Evolutionary conservation across 1,140 invertebrate genomes (phyloP), one percentile per base, ranked within the genome.

Genomic region (Drosophila serrata): DNA sequence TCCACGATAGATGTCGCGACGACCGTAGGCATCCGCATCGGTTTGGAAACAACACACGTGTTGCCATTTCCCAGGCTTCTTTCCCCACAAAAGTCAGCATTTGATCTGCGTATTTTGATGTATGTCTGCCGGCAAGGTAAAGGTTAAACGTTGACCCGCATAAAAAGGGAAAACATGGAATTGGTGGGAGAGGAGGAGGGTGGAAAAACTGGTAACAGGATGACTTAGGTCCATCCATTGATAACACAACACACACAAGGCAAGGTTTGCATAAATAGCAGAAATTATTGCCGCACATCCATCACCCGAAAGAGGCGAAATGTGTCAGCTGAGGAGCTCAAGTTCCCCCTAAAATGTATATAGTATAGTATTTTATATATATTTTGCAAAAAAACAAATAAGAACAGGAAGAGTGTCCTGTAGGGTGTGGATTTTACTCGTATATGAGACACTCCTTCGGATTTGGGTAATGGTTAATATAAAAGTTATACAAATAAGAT

Each of bases 101-200:
- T 74, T 73, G 70, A 74, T 74, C 70, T 76, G 48, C 56, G 74
- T 46, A 76, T 78, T 79, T 79, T 79, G 76, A 79, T 79, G 76
- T 79, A 78, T 79, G 67, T 73, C 58, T 79, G 65, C 43, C 51
- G 59, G 40, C 76, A 79, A 79, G 77, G 75, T 79, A 79, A 79
- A 79, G 75, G 75, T 79, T 79, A 79, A 79, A 79, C 58, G 77
- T 61, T 78, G 74, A 78, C 75, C 75, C 75, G 74, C 75, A 77
- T 62, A 58, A 69, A 62, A 57, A 39, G 53, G 48, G 37, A 76
- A 61, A 39, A 60, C 35, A 53, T 29, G 33, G 15, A 1, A 24
- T 24, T 5, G 17, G 5, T 3, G 46, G 24, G 4, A 2, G 24
- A 13, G 13, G 15, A n/a, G 22, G 15, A 22, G 1, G 6, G 27